Base-by-base conservation (phyloP, 2,797 vertebrate species). In the Notoglanidium macrostoma region DNA sequence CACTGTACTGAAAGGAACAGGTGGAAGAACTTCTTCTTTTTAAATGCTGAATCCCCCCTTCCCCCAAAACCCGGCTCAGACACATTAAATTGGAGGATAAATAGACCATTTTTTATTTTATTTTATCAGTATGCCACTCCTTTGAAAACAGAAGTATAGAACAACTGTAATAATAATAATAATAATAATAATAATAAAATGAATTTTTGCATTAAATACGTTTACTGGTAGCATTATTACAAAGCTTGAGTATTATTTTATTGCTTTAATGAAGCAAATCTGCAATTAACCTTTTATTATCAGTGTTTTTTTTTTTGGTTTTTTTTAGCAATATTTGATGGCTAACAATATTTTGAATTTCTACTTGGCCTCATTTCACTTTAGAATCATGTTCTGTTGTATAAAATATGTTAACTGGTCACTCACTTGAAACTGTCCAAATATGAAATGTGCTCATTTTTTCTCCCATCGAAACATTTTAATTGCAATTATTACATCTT, bases 21-120 rank as follows among this genome's bases (percentile, higher is more conserved):
- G 87, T 84, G 83, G 65, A 85, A 84, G 54, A 85, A 54, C 76
- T 79, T 49, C 67, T 73, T 82, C 65, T 78, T 72, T 87, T 85
- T 77, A 85, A 73, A 79, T 44, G 26, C 7, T 49, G 72, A 63
- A 74, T 46, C 8, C 51, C 32, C 8, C 59, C 17, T 7, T 5
- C 54, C 6, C 63, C 40, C 40, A 40, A 40, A 40, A 40, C 40
- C 40, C 40, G 40, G 23, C 29, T 35, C 15, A 82, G 26, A 5
- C 21, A 40, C 29, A 23, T 55, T 57, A 29, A 32, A 29, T 79
- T 40, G 29, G 19, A 57, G 35, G 57, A 14, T 21, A 57, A 81
- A 81, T 44, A 17, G 21, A 46, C 40, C 2, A 4, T 78, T 78
- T 54, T 17, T 17, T n/a, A 12, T 40, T 40, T 40, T 40, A 2